These are phyloP conservation scores for Ruditapes philippinarum DNA, from an alignment of 1,140 invertebrate species.

Conservation along the genomic window DNA sequence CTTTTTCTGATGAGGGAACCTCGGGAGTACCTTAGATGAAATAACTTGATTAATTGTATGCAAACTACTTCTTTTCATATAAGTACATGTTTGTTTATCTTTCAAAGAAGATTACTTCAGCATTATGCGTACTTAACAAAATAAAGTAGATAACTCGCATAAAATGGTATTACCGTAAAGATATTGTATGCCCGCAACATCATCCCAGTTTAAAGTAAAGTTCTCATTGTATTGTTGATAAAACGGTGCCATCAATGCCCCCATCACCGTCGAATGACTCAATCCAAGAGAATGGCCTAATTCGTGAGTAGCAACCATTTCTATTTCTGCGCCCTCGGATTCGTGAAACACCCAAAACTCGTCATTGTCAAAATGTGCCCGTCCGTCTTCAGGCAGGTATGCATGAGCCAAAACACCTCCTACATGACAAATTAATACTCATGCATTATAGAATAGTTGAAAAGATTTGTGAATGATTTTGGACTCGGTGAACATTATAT, in stretches of 20 bases:
- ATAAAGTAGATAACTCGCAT: too few species aligned
- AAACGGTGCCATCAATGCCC: constrained; percentile 71
- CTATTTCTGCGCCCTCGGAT: constrained; percentile 37
- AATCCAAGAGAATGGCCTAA: constrained; percentile 75
- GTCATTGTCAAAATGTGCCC: constrained; percentile 86
- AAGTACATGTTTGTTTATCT: too few species aligned
- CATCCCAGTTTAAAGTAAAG: constrained; percentile 92
- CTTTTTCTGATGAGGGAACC: too few species aligned
- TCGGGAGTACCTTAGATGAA: too few species aligned
- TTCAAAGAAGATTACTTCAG: too few species aligned
- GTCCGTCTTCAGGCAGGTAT: constrained; percentile 88
- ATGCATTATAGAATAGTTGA: too few species aligned
- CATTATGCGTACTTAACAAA: too few species aligned
- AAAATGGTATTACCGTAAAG: constrained; percentile 85
- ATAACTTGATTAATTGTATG: too few species aligned
- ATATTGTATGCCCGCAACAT: constrained; percentile 92
- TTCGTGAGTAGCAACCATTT: constrained; percentile 73
- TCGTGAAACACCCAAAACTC: constrained; percentile 76
- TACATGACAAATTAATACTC: background rate
- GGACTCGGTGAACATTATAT: too few species aligned
- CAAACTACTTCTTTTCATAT: too few species aligned
- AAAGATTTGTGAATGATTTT: too few species aligned
- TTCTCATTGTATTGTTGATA: constrained; percentile 23
- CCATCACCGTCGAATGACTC: constrained; percentile 55
- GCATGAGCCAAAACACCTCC: constrained; percentile 82